phyloP scores from a whole-genome alignment of 2,113 vertebrate species.

The Calyptomena viridis region DNA sequence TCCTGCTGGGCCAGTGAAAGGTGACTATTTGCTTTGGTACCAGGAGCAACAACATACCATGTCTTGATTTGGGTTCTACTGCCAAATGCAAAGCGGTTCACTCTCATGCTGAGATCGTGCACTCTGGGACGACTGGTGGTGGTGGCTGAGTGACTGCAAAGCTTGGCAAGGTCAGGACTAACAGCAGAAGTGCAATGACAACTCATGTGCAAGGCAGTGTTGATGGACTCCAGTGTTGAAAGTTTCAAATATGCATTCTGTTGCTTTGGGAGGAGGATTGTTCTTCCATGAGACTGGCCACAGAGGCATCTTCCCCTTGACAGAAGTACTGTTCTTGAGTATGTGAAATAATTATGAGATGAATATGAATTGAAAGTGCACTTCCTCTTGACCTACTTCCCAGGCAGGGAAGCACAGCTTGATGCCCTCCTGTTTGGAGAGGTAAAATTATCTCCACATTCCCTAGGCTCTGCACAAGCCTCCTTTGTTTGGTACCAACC shows the following conservation, averaged over 20 bases:
- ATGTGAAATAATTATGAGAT: conserved; percentile 69
- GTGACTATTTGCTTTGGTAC: not conserved
- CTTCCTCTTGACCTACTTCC: conserved; percentile 70
- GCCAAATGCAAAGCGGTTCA: not conserved
- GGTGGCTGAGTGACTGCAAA: not conserved
- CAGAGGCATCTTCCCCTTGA: not conserved
- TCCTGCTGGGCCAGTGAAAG: not conserved
- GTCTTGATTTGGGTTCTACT: not conserved
- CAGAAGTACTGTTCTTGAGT: conserved; percentile 7
- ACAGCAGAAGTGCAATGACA: not conserved
- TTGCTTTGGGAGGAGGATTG: not conserved
- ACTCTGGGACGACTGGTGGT: not conserved
- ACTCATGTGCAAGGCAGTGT: not conserved
- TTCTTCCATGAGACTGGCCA: conserved; percentile 23
- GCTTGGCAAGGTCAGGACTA: not conserved
- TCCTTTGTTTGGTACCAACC: conserved; percentile 43
- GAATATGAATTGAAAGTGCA: conserved; percentile 50
- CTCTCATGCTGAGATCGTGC: not conserved
- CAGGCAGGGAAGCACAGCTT: conserved; percentile 24
- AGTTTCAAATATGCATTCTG: not conserved
- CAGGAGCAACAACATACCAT: not conserved
- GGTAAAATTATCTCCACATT: conserved; percentile 51
- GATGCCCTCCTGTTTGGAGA: conserved; percentile 50
- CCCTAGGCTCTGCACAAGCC: conserved; percentile 12
- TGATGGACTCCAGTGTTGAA: not conserved